Evolutionary conservation across 2,113 vertebrate genomes (phyloP), one percentile per base, ranked within the genome.

Genomic region (Acrocephalus kingi): DNA sequence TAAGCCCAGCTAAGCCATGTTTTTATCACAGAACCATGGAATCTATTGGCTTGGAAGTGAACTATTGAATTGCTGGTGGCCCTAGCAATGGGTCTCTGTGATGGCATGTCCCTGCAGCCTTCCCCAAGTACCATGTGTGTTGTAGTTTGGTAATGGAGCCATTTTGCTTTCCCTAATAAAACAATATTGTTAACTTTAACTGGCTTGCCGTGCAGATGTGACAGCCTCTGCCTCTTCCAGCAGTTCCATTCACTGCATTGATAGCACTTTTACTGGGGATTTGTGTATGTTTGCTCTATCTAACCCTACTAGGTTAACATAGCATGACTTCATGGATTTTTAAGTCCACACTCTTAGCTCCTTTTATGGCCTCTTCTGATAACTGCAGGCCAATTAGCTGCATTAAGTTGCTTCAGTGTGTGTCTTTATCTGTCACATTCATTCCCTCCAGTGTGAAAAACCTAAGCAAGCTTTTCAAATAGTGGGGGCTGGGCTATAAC

Each of bases 81-180:
- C 1, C 31, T 27, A 33, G n/a, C 22, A 35, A 4, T 5, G 24
- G 12, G 6, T 43, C 35, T 66, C 46, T 46, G 24, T 41, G n/a
- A 21, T 17, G 17, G 31, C 4, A 1, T 6, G 23, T 52, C 51
- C 33, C 30, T 69, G 63, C 30, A 89, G 45, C 58, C 33, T 21
- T 68, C 45, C 45, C 41, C 1, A 0, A n/a, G 52, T 55, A 16
- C 35, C 1, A 0, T 4, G 43, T n/a, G 39, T 61, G 55, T 35
- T 81, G 27, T 45, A 31, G 49, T 27, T 35, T 73, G 41, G 20
- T 15, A 55, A 23, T 12, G 18, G 45, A 35, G 15, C 15, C 9
- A 1, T 78, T 92, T 49, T 62, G n/a, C n/a, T 63, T 87, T 79
- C 39, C 24, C 16, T 68, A 7, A 48, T 54, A 35, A 21, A 61